Evolutionary conservation across 2,797 vertebrate genomes (phyloP).

Genomic region (Sebastolobus altivelis): DNA sequence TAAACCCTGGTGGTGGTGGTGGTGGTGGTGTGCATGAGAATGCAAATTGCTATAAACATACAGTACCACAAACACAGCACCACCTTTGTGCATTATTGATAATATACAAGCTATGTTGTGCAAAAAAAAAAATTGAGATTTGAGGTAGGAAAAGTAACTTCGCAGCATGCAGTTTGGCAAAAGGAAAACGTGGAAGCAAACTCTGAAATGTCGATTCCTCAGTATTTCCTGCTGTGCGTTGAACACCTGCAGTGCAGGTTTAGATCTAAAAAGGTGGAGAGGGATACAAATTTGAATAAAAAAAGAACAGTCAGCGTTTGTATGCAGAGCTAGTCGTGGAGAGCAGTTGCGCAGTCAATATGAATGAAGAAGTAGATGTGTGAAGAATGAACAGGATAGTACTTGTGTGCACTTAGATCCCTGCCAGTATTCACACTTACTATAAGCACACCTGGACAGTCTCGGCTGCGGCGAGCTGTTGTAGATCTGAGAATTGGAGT

Average conservation of each 20-base stretch:
- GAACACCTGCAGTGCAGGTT: conserved; percentile 16
- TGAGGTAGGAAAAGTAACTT: not conserved
- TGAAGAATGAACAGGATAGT: conserved; percentile 26
- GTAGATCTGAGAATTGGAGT: not conserved
- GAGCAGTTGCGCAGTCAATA: not conserved
- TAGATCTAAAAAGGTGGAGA: conserved; percentile 17
- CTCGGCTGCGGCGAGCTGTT: not conserved
- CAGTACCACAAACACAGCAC: not conserved
- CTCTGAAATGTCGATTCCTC: conserved; percentile 12
- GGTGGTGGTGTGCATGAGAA: not conserved
- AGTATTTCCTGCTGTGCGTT: conserved; percentile 9
- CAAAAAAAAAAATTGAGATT: not conserved
- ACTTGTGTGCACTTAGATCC: not conserved
- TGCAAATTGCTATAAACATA: not conserved
- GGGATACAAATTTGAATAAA: conserved; percentile 9
- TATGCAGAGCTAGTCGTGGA: not conserved
- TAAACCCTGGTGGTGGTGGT: not conserved
- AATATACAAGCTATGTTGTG: not conserved
- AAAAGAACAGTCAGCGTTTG: not conserved
- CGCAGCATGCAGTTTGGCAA: not conserved
- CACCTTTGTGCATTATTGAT: conserved; percentile 9
- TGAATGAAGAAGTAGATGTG: conserved; percentile 4
- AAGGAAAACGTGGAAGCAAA: conserved; percentile 17
- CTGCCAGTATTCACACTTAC: not conserved
- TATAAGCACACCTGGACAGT: not conserved